Base-by-base conservation (phyloP, 2,888 invertebrate species). In the Lasioglossum zephyrum region DNA sequence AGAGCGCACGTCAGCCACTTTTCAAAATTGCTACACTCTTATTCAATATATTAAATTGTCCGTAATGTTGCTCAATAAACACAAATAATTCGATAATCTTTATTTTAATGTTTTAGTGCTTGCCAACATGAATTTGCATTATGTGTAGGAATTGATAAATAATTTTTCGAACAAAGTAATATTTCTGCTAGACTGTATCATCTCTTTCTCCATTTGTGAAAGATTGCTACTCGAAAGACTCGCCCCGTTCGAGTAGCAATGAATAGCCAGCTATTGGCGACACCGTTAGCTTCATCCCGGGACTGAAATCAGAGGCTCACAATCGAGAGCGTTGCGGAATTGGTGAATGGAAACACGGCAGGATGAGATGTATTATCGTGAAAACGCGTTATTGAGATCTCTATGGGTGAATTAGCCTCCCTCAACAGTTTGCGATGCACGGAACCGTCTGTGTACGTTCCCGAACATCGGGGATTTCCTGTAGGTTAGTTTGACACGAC, bases 321-420 rank as follows among this genome's bases (percentile, higher is more conserved):
- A 69, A 60, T 69, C 41, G 77, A 57, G 49, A 31, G 11, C 36
- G 16, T 69, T 66, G n/a, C 66, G 18, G 78, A 83, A 87, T 86
- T 76, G 79, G 66, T 78, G 83, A 85, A 83, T 86, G 77, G 87
- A 83, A 79, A 80, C 57, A 81, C 60, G 41, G 77, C 60, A 16
- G 73, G 76, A 82, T 69, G 87, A 87, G 75, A 79, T 82, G 84
- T 87, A 92, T 85, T 83, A 91, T 88, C 90, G 90, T 88, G 89
- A 89, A 91, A 91, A 89, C 88, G 91, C 92, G 90, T 93, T 94
- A 93, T 93, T 94, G 94, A 94, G 93, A 94, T 93, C 92, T 93
- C 93, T 92, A 91, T 86, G 84, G 91, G 91, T 91, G 93, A 93
- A 92, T 93, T 94, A 93, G 92, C 91, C 88, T 89, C 89, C 90